Percentiles rank a stretch among this genome's conserved stretches.
phyloP scores from a whole-genome alignment of 2,113 vertebrate genomes.

The Poecilia latipinna region DNA sequence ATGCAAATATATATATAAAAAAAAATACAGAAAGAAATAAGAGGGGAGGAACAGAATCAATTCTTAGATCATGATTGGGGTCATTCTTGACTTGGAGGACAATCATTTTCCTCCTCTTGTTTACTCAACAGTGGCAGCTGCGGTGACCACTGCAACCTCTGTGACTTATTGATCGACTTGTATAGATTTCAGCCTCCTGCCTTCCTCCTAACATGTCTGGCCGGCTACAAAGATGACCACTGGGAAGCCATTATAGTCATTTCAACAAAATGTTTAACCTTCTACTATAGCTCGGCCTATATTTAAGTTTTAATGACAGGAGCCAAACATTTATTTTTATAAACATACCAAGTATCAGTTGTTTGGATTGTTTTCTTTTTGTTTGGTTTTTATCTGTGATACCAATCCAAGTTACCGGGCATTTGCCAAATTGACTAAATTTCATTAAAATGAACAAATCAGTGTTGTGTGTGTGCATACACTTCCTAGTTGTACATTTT shows the following conservation, averaged over 20 bases:
- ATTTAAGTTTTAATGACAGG: background rate
- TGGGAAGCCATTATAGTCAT: slow-evolving; percentile 52
- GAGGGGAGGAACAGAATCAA: slow-evolving; percentile 26
- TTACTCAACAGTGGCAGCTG: slow-evolving; percentile 58
- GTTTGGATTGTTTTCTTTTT: no score
- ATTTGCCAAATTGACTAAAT: no score
- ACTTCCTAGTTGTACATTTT: no score
- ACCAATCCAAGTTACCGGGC: no score
- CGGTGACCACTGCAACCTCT: slow-evolving; percentile 47
- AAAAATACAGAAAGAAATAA: background rate
- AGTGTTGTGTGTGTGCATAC: no score
- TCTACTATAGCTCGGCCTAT: background rate
- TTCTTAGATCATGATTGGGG: slow-evolving; percentile 43
- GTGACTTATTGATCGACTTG: slow-evolving; percentile 63
- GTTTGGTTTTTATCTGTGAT: no score
- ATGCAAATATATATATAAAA: slow-evolving; percentile 5
- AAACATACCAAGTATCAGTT: no score
- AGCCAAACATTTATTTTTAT: background rate
- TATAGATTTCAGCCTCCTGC: slow-evolving; percentile 57
- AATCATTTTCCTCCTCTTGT: slow-evolving; percentile 55
- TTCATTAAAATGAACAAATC: no score
- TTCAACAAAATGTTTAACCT: background rate
- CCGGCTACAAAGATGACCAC: slow-evolving; percentile 56
- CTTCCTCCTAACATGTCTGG: slow-evolving; percentile 66
- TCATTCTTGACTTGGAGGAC: slow-evolving; percentile 44